Percentiles rank a stretch among this genome's conserved stretches.
These are phyloP conservation scores for Drosophila athabasca DNA, from an alignment of 1,140 invertebrate genomes.

Conservation along the genomic window DNA sequence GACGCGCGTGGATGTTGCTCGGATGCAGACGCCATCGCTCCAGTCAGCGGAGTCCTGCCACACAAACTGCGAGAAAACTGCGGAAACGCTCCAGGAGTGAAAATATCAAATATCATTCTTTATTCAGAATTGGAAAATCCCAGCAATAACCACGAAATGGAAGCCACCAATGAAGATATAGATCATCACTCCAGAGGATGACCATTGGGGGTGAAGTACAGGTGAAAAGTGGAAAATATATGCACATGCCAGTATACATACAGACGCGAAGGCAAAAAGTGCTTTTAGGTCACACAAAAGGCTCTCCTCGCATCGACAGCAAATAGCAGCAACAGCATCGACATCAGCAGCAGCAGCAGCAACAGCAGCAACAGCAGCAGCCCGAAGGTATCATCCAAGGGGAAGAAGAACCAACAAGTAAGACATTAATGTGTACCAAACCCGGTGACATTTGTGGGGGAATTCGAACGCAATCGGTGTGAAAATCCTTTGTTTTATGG, in stretches of 20 bases:
- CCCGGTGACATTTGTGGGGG: background rate
- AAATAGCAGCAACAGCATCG: conserved; percentile 7
- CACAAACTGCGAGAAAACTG: conserved; percentile 11
- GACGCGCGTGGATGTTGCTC: conserved; percentile 77
- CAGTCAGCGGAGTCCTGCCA: conserved; percentile 11
- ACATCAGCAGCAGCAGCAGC: background rate
- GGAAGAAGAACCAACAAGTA: conserved; percentile 4
- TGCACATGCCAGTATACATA: conserved; percentile 47
- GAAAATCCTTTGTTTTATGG: no score
- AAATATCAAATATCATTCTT: conserved; percentile 29
- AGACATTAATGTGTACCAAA: background rate
- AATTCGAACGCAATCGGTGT: no score
- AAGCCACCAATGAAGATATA: background rate
- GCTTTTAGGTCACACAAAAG: conserved; percentile 54
- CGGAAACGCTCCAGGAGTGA: conserved; percentile 32
- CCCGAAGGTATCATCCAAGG: conserved; percentile 14
- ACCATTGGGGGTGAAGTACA: conserved; percentile 12
- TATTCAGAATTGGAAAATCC: conserved; percentile 7
- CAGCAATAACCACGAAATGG: conserved; percentile 10
- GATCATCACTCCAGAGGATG: conserved; percentile 7
- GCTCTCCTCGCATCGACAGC: conserved; percentile 21
- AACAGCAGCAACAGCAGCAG: conserved; percentile 26
- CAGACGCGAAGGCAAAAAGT: conserved; percentile 43
- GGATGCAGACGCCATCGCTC: conserved; percentile 53
- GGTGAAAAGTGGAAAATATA: conserved; percentile 35